These are phyloP conservation scores for Umimayanthus chanpuru DNA, from an alignment of 92 coral and sea anemone genomes.

Conservation along the genomic window DNA sequence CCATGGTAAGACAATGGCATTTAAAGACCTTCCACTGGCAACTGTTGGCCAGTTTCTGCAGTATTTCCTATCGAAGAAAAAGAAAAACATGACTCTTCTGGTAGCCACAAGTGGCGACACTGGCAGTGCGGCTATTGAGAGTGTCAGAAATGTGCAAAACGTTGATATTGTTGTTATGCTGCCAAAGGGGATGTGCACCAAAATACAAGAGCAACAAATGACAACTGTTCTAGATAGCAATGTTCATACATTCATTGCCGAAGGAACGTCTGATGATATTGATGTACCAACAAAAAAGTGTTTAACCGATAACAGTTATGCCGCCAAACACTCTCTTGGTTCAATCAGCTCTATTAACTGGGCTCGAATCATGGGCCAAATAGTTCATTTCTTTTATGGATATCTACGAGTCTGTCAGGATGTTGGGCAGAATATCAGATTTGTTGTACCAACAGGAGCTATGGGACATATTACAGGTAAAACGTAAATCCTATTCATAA, in stretches of 20 bases:
- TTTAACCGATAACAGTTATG: slow-evolving; percentile 59
- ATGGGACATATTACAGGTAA: slow-evolving; percentile 91
- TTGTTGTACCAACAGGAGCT: slow-evolving; percentile 91
- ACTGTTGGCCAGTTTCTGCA: slow-evolving; percentile 76
- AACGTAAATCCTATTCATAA: neutral
- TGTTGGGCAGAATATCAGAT: slow-evolving; percentile 65
- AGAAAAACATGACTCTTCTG: slow-evolving; percentile 61
- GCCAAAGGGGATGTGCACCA: slow-evolving; percentile 81
- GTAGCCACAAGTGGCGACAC: slow-evolving; percentile 94
- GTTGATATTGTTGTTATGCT: slow-evolving; percentile 77
- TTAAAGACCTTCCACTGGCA: slow-evolving; percentile 82
- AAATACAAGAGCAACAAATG: slow-evolving; percentile 89
- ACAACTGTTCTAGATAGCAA: slow-evolving; percentile 77
- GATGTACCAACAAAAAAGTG: slow-evolving; percentile 70
- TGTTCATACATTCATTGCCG: slow-evolving; percentile 76
- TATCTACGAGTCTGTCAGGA: slow-evolving; percentile 74
- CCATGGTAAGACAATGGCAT: slow-evolving; percentile 95
- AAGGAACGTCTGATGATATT: slow-evolving; percentile 86
- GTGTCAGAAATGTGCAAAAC: slow-evolving; percentile 60
- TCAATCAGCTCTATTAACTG: slow-evolving; percentile 82
- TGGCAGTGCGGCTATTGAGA: slow-evolving; percentile 94
- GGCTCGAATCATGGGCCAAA: slow-evolving; percentile 84
- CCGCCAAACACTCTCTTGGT: slow-evolving; percentile 63
- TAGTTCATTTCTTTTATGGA: slow-evolving; percentile 79
- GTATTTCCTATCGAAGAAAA: slow-evolving; percentile 72